Evolutionary conservation across 2,113 vertebrate genomes (phyloP), one percentile per base, ranked within the genome.

Genomic region (Orycteropus afer): DNA sequence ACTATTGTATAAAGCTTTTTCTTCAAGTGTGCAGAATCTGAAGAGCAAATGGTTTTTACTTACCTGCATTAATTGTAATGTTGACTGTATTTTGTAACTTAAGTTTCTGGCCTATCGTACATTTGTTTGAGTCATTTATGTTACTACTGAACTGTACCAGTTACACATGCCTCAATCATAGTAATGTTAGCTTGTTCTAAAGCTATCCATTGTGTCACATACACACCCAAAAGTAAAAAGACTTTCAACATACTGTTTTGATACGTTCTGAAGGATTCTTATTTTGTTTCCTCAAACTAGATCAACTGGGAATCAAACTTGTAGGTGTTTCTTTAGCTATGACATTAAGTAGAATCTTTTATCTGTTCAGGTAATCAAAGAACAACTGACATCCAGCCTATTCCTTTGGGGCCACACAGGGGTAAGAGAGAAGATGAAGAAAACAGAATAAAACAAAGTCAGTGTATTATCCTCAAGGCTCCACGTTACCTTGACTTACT

Each of bases 101-200:
- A 98, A 98, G 97, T 98, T 97, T 97, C 96, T 96, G 74, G 86
- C 80, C 97, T 96, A 93, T 74, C 90, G 97, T 98, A 94, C 96
- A 89, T 98, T 98, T 96, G 96, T 98, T 97, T 97, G 97, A 98
- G 94, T 98, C 95, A 94, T 98, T 98, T 96, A 97, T 98, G 98
- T 98, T 71, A 98, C 98, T 98, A 98, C 98, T 98, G 98, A 98
- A 98, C 98, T 98, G 98, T 98, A 98, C 98, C 98, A 98, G 98
- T 98, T 98, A 98, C 97, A 98, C 98, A 97, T 97, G 98, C 97
- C 97, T 97, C 97, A 97, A 97, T 96, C 93, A 97, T 89, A 98
- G 97, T 98, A 97, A 98, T 88, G 97, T 98, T 98, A 98, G 98
- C 98, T 99, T 99, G 98, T 99, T 99, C 98, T 99, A 99, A 99